Evolutionary conservation across 2,113 vertebrate species (phyloP), one percentile per base, ranked within the genome.

Genomic region (Eudyptes chrysolophus): DNA sequence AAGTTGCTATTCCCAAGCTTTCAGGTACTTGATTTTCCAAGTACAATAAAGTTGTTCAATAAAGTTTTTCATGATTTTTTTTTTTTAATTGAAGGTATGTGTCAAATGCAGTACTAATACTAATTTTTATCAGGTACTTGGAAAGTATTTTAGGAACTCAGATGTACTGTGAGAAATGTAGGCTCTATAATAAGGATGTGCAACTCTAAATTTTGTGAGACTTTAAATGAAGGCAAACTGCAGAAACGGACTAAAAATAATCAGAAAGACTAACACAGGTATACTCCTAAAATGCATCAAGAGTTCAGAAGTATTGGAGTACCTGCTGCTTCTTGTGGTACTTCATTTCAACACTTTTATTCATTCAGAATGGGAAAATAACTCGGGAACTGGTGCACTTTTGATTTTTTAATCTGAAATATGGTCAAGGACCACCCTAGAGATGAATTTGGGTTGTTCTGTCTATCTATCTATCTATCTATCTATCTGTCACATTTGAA

Each of bases 251-350:
- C 13, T 29, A 60, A 66, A 76, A 80, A 42, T 27, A 77, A 46
- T 24, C 12, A 29, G 29, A 64, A 65, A 13, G 2, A 19, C 25
- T 29, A 52, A 36, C 0, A 1, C 15, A 55, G 29, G 2, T 42
- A 11, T n/a, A 9, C n/a, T 78, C 22, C 14, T 57, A 62, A 77
- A 87, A 46, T 14, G 13, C 10, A 24, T 12, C 10, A 46, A 16
- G 11, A 12, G 9, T 61, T 77, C 13, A 46, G 29, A 55, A 81
- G 15, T 29, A 36, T n/a, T 69, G 34, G 14, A 62, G 16, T 27
- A 65, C 29, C 21, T 40, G 18, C 19, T 87, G n/a, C 19, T 78
- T 32, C 42, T 83, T 40, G 46, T 61, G 40, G 15, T n/a, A 57
- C 44, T 34, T 48, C 10, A 30, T 70, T 65, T 62, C 18, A 74